phyloP scores from a whole-genome alignment of 2,888 invertebrate genomes.

The Lepidonotus clava region DNA sequence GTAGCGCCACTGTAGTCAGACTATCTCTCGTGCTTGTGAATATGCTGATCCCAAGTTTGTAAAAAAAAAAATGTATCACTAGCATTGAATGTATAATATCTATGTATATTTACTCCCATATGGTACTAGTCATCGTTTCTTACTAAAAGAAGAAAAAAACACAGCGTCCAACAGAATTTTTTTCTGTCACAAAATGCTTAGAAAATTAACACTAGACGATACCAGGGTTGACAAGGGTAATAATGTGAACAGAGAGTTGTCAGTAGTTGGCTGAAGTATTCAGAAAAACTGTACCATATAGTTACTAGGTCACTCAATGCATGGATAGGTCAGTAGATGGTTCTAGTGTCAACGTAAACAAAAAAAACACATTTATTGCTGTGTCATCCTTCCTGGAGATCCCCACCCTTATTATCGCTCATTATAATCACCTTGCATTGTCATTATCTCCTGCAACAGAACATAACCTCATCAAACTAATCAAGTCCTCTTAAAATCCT shows the following conservation, averaged over 20 bases:
- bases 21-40: not conserved
- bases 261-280: conserved; percentile 12
- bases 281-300: conserved; percentile 36
- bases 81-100: conserved; percentile 38
- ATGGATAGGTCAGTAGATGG: conserved; percentile 28
- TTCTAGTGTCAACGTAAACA: conserved; percentile 12
- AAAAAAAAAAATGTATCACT: conserved; percentile 20
- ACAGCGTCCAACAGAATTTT: conserved; percentile 33
- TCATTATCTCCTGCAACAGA: not conserved
- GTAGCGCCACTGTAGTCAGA: not conserved
- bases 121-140: conserved; percentile 44
- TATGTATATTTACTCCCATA: conserved; percentile 37
- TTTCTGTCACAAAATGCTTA: conserved; percentile 44
- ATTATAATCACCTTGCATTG: not conserved
- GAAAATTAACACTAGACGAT: not conserved
- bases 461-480: too few species aligned
- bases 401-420: not conserved
- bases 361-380: too few species aligned
- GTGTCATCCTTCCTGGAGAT: conserved; percentile 1
- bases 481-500: not conserved
- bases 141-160: conserved; percentile 21
- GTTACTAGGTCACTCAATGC: conserved; percentile 42
- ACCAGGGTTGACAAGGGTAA: conserved; percentile 42
- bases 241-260: not conserved
- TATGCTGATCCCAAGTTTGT: conserved; percentile 15